Evolutionary conservation across 1,140 invertebrate genomes (phyloP), one percentile per base, ranked within the genome.

Genomic region (Physella acuta): DNA sequence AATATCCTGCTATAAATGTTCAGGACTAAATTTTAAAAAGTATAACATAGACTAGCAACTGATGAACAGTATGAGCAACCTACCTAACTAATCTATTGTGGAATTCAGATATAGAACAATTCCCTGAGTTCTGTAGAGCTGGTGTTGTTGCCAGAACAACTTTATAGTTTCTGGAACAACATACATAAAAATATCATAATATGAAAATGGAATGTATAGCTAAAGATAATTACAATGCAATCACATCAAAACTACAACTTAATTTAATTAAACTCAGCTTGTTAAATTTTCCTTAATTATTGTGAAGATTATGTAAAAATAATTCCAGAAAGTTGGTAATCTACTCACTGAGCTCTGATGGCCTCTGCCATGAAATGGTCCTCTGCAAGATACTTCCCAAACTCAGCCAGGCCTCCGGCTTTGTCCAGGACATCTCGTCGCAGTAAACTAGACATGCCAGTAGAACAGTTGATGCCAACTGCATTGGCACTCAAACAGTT

Each of bases 291-390:
- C 26, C 26, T 26, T 56, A 56, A 16, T 56, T 56, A 11, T 26
- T 11, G 26, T 16, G 8, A 11, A n/a, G n/a, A n/a, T n/a, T n/a
- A n/a, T n/a, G n/a, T n/a, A n/a, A n/a, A n/a, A n/a, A n/a, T n/a
- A n/a, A n/a, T n/a, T n/a, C n/a, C n/a, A n/a, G n/a, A n/a, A n/a
- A n/a, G n/a, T n/a, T n/a, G n/a, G n/a, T n/a, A n/a, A n/a, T n/a
- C n/a, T n/a, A 79, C 83, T 72, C 78, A 88, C 75, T 90, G 87
- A 74, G 94, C 91, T 14, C 90, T 89, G 65, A 99, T 89, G 28
- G 91, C 91, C 85, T 97, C 93, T n/a, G 95, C 95, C 81, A 99
- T 92, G 82, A 99, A 99, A 85, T 94, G 99, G 86, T 99, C 98
- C 86, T 99, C 98, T 0, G 97, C 97, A 28, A 99, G 86, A 84